These are phyloP conservation scores for Hirtodrosophila alboralis DNA, from an alignment of 2,888 invertebrate species.

Conservation along the genomic window DNA sequence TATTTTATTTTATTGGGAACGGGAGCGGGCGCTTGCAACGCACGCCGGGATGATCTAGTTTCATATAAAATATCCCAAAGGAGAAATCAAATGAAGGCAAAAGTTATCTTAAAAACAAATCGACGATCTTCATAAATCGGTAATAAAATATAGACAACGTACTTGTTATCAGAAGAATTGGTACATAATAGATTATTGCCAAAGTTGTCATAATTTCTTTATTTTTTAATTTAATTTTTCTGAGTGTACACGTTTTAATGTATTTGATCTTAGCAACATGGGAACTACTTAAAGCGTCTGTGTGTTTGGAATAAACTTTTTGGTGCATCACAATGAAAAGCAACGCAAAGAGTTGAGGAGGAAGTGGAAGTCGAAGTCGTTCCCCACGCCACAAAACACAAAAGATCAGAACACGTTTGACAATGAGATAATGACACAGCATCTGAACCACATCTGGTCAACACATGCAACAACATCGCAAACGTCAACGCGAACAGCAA, in stretches of 20 bases:
- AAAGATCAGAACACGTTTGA: conserved; percentile 49
- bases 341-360: not conserved
- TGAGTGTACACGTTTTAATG: not conserved
- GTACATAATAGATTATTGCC: too few species aligned
- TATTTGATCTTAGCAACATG: not conserved
- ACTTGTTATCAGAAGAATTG: too few species aligned
- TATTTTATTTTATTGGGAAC: too few species aligned
- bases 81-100: too few species aligned
- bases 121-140: too few species aligned
- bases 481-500: conserved; percentile 1
- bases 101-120: too few species aligned
- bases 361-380: conserved; percentile 12
- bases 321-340: conserved; percentile 8
- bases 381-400: conserved; percentile 26
- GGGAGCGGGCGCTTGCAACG: too few species aligned
- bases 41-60: too few species aligned
- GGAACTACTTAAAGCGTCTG: not conserved
- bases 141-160: too few species aligned
- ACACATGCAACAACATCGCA: conserved; percentile 44
- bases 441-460: conserved; percentile 66
- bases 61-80: too few species aligned
- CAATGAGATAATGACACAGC: conserved; percentile 54
- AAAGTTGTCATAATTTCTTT: too few species aligned
- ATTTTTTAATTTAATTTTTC: too few species aligned
- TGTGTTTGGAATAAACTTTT: conserved; percentile 16